Conservation (phyloP, 64 coral and sea anemone genomes). For the Pocillopora damicornis region DNA sequence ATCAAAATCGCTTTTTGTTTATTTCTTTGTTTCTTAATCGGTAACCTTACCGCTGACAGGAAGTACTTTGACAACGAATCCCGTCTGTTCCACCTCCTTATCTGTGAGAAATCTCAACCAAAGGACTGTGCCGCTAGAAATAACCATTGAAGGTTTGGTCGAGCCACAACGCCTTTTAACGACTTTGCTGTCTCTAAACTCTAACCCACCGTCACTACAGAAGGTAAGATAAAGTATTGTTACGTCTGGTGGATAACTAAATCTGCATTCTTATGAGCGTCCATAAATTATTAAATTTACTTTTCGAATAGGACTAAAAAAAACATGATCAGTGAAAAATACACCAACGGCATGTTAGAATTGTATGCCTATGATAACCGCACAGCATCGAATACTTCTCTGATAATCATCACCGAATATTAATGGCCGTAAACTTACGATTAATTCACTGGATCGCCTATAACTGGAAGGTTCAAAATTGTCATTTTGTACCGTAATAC, state of each 20-base stretch:
- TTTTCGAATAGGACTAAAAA: too few relatives aligned
- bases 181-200: neutral
- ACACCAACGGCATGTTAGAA: too few relatives aligned
- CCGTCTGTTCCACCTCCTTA: neutral
- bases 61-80: constrained; percentile 21
- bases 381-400: too few relatives aligned
- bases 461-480: too few relatives aligned
- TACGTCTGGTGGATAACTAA: neutral
- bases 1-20: too few relatives aligned
- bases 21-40: neutral
- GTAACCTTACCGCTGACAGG: neutral
- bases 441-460: too few relatives aligned
- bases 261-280: neutral
- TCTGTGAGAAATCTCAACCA: constrained; percentile 26
- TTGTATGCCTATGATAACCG: too few relatives aligned
- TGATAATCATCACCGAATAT: too few relatives aligned
- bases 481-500: too few relatives aligned
- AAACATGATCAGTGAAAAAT: too few relatives aligned
- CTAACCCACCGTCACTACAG: neutral
- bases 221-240: neutral
- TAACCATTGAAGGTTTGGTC: neutral
- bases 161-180: constrained; percentile 10
- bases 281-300: too few relatives aligned
- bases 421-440: too few relatives aligned
- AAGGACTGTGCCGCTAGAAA: neutral